These are phyloP conservation scores for Pseudanteris insignis DNA, from an alignment of 2,888 invertebrate species.

Conservation along the genomic window DNA sequence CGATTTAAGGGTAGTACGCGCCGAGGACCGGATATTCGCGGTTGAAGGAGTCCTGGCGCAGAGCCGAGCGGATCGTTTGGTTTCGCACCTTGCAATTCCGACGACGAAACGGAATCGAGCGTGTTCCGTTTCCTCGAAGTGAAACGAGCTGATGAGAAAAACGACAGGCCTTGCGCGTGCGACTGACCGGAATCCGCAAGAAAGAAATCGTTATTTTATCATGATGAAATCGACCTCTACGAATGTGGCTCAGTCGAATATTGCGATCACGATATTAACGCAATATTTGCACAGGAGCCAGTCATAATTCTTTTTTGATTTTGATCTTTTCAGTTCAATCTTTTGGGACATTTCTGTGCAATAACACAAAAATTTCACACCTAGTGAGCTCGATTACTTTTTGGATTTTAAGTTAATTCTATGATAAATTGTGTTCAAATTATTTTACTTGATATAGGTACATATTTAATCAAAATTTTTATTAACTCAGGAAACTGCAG, in stretches of 20 bases:
- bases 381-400: neutral
- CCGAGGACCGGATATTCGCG: conserved; percentile 53
- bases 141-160: conserved; percentile 24
- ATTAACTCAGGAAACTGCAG: too few species aligned
- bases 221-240: conserved; percentile 21
- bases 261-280: conserved; percentile 22
- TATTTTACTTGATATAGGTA: too few species aligned
- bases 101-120: conserved; percentile 41
- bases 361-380: conserved; percentile 12
- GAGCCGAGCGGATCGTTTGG: conserved; percentile 38
- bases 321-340: conserved; percentile 8
- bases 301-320: conserved; percentile 12
- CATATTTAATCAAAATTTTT: too few species aligned
- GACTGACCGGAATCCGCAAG: conserved; percentile 35
- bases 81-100: conserved; percentile 37
- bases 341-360: conserved; percentile 4
- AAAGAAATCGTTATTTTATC: conserved; percentile 16
- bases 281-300: conserved; percentile 24
- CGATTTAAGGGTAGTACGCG: conserved; percentile 48
- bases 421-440: too few species aligned
- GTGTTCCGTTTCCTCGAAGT: conserved; percentile 22
- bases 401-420: too few species aligned
- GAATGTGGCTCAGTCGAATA: conserved; percentile 5
- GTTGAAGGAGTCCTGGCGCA: conserved; percentile 47
- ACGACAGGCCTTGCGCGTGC: conserved; percentile 21